Conservation (phyloP, 2,888 invertebrate species). For the Romanomermis culicivorax region DNA sequence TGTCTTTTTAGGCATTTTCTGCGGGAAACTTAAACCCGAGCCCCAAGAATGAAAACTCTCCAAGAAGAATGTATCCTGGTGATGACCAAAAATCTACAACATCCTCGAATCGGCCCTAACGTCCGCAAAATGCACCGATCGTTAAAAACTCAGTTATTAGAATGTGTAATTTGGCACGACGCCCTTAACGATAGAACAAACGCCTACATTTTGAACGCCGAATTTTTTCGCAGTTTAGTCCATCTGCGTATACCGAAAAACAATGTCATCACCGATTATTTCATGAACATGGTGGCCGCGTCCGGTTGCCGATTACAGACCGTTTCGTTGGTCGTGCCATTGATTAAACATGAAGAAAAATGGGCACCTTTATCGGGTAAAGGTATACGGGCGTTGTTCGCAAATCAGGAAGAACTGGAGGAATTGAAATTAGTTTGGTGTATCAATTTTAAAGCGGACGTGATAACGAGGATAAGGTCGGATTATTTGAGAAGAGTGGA, state of each 20-base stretch:
- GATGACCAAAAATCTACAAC: neutral
- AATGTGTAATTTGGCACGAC: neutral
- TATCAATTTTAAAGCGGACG: neutral
- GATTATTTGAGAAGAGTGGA: neutral
- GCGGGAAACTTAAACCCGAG: no score
- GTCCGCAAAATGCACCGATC: neutral
- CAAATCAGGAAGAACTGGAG: neutral
- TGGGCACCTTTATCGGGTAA: neutral
- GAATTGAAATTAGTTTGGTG: neutral
- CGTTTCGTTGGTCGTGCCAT: conserved; percentile 22
- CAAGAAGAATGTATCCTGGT: neutral
- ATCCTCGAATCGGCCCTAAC: neutral
- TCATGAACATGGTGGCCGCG: conserved; percentile 11
- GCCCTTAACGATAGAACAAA: neutral
- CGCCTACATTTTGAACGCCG: neutral
- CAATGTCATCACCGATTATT: conserved; percentile 7
- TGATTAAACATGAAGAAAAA: neutral
- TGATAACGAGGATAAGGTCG: neutral
- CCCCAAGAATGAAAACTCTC: neutral
- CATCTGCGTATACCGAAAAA: neutral
- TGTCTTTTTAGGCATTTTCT: no score
- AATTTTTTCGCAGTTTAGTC: neutral
- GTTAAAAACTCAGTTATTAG: neutral
- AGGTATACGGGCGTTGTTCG: neutral
- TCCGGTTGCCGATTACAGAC: conserved; percentile 18